Conservation (phyloP, 2,797 vertebrate genomes). For the Schizopygopsis malacanthus region DNA sequence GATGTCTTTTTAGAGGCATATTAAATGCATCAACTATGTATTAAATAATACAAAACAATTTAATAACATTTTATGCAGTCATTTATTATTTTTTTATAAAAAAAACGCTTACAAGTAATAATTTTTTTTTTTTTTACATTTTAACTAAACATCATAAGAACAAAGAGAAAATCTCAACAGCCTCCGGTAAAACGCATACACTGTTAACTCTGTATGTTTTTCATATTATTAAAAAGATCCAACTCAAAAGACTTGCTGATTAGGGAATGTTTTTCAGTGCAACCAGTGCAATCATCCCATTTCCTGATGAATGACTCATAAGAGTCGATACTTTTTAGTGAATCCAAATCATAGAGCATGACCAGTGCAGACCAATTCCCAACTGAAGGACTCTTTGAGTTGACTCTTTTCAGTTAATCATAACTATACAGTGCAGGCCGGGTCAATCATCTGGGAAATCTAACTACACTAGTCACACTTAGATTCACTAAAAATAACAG, state of each 20-base stretch:
- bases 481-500: not conserved
- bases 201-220: not conserved
- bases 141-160: not conserved
- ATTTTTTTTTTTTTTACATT: no score
- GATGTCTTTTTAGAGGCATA: not conserved
- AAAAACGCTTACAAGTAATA: not conserved
- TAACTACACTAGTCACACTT: not conserved
- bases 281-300: not conserved
- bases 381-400: not conserved
- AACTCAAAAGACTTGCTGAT: not conserved
- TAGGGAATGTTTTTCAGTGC: not conserved
- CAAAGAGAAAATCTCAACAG: not conserved
- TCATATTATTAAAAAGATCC: not conserved
- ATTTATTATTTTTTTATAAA: not conserved
- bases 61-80: not conserved
- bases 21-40: not conserved
- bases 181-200: not conserved
- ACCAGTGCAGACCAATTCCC: not conserved
- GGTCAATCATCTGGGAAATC: not conserved
- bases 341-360: not conserved
- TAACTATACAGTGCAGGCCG: not conserved
- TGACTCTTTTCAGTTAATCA: not conserved
- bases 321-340: not conserved
- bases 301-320: not conserved
- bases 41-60: not conserved